Conservation (phyloP, 2,113 vertebrate species). For the Penelope pileata region DNA sequence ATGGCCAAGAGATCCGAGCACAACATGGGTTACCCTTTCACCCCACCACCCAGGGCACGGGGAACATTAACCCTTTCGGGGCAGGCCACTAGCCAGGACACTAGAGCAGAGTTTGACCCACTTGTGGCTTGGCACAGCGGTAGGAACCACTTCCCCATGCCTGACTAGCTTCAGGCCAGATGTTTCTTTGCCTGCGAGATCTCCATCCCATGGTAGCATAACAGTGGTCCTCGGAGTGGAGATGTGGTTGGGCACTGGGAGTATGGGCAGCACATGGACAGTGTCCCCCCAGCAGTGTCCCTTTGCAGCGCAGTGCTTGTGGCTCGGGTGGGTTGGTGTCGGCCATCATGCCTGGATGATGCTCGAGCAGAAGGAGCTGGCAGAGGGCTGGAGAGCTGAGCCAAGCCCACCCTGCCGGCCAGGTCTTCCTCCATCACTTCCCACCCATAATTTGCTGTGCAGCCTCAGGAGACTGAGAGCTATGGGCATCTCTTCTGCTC, state of each 20-base stretch:
- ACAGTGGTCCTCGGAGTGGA: not conserved
- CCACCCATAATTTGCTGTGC: not conserved
- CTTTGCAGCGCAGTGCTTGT: not conserved
- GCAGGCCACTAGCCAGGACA: not conserved
- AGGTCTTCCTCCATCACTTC: not conserved
- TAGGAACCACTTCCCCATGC: not conserved
- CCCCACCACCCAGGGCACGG: constrained; percentile 76
- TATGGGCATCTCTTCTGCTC: not conserved
- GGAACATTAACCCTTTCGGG: constrained; percentile 56
- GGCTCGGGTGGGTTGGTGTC: not conserved
- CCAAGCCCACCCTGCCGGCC: not conserved
- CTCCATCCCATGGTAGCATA: no score
- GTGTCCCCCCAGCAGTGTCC: not conserved
- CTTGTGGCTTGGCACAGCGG: not conserved
- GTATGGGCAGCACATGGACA: rapidly evolving
- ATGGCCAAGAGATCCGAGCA: constrained; percentile 87
- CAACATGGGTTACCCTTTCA: constrained; percentile 94
- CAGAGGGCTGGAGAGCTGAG: not conserved
- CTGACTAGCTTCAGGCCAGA: not conserved
- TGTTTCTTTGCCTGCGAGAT: not conserved
- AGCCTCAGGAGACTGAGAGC: not conserved
- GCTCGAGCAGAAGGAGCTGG: not conserved
- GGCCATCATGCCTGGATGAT: rapidly evolving
- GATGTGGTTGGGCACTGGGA: not conserved
- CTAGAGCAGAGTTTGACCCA: not conserved